Evolutionary conservation across 2,888 invertebrate species (phyloP), one percentile per base, ranked within the genome.

Genomic region (Kryphioiulus occultus): DNA sequence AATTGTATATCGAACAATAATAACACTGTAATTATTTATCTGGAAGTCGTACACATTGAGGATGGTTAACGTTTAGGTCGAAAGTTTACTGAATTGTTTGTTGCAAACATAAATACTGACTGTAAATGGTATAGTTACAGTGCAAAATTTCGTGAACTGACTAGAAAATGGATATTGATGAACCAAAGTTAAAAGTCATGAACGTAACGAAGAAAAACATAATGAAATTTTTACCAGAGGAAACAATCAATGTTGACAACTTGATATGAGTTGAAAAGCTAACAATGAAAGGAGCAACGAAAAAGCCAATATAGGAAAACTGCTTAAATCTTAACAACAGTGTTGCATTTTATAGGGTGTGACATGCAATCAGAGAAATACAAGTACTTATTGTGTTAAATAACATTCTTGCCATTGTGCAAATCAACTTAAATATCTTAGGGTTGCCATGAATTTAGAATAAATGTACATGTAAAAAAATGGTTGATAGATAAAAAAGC

Each of bases 1-100:
- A 59, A n/a, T n/a, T n/a, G n/a, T n/a, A n/a, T n/a, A n/a, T 59
- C 59, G 59, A n/a, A n/a, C 59, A 59, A 59, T 59, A 59, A 59
- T 59, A 59, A 59, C 59, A 59, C n/a, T 59, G 59, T 59, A 59
- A 59, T 59, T 59, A 59, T 59, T 59, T 59, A n/a, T 59, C n/a
- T 59, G n/a, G 47, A 47, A n/a, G 59, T n/a, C 19, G 4, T n/a
- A 2, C 59, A 22, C 59, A 59, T 19, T 59, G n/a, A n/a, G 59
- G n/a, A 59, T 59, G 1, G 19, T n/a, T 59, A 59, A 59, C 59
- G 59, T 22, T 12, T 59, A 59, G 59, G 59, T n/a, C n/a, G 59
- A 59, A 59, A 59, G 59, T 59, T 59, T 59, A 59, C 59, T 1
- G 2, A 59, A 59, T 59, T 59, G 59, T 59, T 22, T 59, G n/a